Evolutionary conservation across 35 echinoderm and acorn worm species (phyloP), one percentile per base, ranked within the genome.

Genomic region (Ophioderma brevispina): DNA sequence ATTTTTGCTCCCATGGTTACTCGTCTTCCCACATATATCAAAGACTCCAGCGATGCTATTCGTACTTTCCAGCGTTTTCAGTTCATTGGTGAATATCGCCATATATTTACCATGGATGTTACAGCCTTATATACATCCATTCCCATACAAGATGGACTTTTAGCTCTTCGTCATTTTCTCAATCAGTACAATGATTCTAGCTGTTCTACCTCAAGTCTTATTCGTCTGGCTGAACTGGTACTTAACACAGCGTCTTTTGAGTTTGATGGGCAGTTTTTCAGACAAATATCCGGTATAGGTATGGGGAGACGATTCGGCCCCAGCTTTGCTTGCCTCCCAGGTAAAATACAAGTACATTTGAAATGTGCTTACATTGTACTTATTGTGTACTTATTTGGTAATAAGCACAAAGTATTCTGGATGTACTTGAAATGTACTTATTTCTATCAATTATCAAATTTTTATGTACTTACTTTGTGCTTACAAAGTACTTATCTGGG

Each of bases 61-160:
- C 84, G 59, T 0, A 56, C 70, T 36, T 39, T 86, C 34, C 75
- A 40, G 31, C 33, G 55, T 18, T 75, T 86, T 31, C 75, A 36
- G 13, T 86, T 86, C n/a, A 31, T 8, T 34, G 86, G 40, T 0
- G 28, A 31, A 39, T 23, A 34, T 6, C 75, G 35, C 35, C 76
- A 63, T 14, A 80, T 90, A 2, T 83, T 89, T 35, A 82, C 88
- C 33, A 82, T 90, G 88, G 88, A 90, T 39, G 36, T 83, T 38
- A 36, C 70, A 0, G 32, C 87, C 15, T 36, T 89, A 1, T 90
- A 90, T 83, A 82, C 79, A 14, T 63, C 79, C 18, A 90, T 90
- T 14, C 80, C 88, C 0, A 83, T 37, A 75, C 10, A 82, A 0
- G 88, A 89, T 80, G 87, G 87, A 43, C 78, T 89, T 13, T 33